Evolutionary conservation across 2,797 vertebrate species (phyloP).

Genomic region (Thaleichthys pacificus): DNA sequence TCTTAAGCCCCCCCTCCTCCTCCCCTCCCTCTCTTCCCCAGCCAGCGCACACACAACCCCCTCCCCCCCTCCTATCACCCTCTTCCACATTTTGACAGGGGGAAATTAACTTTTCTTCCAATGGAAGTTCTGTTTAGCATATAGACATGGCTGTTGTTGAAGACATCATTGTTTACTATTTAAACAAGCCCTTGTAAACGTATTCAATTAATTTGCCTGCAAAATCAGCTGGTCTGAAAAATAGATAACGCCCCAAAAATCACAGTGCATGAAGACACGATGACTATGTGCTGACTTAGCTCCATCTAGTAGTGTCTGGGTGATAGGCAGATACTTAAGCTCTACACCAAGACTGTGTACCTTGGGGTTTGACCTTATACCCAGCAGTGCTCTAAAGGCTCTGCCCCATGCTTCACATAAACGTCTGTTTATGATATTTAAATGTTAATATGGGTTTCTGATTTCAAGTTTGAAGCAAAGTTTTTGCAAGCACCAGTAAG

Average conservation of each 20-base stretch:
- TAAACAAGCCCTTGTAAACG: conserved; percentile 27
- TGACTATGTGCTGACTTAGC: conserved; percentile 18
- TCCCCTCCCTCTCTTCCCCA: conserved; percentile 35
- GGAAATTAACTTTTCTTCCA: not conserved
- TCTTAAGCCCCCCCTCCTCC: conserved; percentile 32
- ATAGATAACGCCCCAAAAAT: conserved; percentile 30
- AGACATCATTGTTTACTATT: conserved; percentile 27
- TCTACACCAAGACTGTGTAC: not conserved
- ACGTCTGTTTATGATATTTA: not conserved
- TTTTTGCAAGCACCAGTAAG: too few relatives aligned
- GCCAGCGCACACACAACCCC: conserved; percentile 35
- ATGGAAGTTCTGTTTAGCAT: conserved; percentile 14
- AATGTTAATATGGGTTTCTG: not conserved
- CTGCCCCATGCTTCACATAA: not conserved
- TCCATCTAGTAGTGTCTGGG: not conserved
- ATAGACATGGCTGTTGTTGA: not conserved
- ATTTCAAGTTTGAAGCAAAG: not conserved
- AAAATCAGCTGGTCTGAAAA: conserved; percentile 26
- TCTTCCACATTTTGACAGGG: conserved; percentile 12
- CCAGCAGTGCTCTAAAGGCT: not conserved
- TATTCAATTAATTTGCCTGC: conserved; percentile 26
- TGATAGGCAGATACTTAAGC: not conserved
- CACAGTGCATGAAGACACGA: conserved; percentile 35
- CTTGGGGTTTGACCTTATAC: not conserved
- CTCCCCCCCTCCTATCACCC: conserved; percentile 30